Conservation (phyloP, 2,797 vertebrate species). For the Atherinosoma microstoma region DNA sequence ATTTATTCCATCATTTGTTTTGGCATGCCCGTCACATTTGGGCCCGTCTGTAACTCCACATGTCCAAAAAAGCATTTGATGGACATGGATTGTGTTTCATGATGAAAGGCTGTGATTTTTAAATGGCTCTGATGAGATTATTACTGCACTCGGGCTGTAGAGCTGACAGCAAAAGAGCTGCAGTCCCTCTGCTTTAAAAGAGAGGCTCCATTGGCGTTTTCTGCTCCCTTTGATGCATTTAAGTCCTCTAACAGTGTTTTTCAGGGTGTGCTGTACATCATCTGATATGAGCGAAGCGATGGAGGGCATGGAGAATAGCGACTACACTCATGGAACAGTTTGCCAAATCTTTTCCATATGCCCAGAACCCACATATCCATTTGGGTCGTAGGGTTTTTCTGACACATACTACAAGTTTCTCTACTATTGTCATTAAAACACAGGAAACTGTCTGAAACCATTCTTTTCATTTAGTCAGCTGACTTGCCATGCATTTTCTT, state of each 20-base stretch:
- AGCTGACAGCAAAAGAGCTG: slow-evolving; percentile 13
- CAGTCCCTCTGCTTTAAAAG: slow-evolving; percentile 1
- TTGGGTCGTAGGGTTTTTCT: background rate
- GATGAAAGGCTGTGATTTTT: slow-evolving; percentile 49
- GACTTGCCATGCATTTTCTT: background rate
- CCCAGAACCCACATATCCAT: background rate
- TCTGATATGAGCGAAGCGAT: slow-evolving; percentile 15
- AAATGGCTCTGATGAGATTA: slow-evolving; percentile 60
- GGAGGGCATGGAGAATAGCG: background rate
- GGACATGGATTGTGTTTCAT: slow-evolving; percentile 42
- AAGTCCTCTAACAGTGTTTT: slow-evolving; percentile 1
- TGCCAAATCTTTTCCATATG: slow-evolving; percentile 45
- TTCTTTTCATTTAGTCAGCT: slow-evolving; percentile 6
- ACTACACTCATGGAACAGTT: slow-evolving; percentile 5
- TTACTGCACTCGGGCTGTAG: slow-evolving; percentile 29
- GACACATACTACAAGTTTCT: slow-evolving; percentile 10
- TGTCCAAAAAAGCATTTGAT: slow-evolving; percentile 57
- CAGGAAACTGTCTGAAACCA: background rate
- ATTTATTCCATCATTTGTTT: slow-evolving; percentile 44
- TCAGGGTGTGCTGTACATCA: slow-evolving; percentile 18
- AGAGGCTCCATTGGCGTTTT: background rate
- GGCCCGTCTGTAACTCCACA: slow-evolving; percentile 62
- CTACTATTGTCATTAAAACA: background rate
- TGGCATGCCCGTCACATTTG: slow-evolving; percentile 57
- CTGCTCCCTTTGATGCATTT: slow-evolving; percentile 3